Evolutionary conservation across 2,888 invertebrate species (phyloP).

Genomic region (Congeria kusceri): DNA sequence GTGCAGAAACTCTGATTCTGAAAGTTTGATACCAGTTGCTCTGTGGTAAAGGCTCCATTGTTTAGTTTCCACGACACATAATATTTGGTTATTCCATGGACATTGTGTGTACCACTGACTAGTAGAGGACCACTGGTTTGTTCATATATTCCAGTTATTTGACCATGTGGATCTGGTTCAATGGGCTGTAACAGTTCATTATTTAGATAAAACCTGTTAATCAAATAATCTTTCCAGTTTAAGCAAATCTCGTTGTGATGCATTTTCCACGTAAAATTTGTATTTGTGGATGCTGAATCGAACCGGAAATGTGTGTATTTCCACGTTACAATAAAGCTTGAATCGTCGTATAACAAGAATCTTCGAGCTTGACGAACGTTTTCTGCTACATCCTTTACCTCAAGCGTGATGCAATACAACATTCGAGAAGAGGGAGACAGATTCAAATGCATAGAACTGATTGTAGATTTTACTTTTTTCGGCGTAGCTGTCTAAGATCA

Average conservation of each 20-base stretch:
- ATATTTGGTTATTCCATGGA: conserved; percentile 50
- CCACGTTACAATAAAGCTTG: too few relatives aligned
- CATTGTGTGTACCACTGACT: conserved; percentile 58
- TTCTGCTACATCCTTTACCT: neutral
- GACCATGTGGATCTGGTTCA: conserved; percentile 14
- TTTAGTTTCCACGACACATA: conserved; percentile 19
- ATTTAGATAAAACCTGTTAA: conserved; percentile 3
- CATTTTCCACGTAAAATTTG: conserved; percentile 4
- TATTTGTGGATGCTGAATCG: neutral
- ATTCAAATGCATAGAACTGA: too few relatives aligned
- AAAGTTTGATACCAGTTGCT: conserved; percentile 4
- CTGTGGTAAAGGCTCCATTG: neutral
- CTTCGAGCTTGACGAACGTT: too few relatives aligned
- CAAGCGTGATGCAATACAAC: conserved; percentile 1
- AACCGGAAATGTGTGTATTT: too few relatives aligned
- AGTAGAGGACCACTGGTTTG: conserved; percentile 52
- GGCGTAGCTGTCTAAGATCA: too few relatives aligned
- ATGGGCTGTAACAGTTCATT: conserved; percentile 54
- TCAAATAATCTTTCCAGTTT: too few relatives aligned
- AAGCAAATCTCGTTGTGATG: neutral
- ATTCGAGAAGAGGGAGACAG: too few relatives aligned
- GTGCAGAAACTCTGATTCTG: conserved; percentile 43
- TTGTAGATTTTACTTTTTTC: neutral
- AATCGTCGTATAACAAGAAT: too few relatives aligned
- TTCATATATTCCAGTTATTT: conserved; percentile 55